Conservation (phyloP, 92 coral and sea anemone genomes). For the Epizoanthus scotinus region DNA sequence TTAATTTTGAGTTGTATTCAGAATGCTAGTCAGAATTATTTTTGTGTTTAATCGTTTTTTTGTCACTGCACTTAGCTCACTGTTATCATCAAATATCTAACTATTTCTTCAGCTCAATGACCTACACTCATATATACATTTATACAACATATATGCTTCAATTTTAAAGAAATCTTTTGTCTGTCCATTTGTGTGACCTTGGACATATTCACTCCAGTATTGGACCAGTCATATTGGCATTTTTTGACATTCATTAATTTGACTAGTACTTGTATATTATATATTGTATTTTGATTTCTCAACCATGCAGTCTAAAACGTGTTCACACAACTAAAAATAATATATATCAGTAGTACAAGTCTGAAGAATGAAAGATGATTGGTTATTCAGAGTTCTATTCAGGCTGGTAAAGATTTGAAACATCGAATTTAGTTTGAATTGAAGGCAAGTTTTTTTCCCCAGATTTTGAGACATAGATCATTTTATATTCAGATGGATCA, state of each 20-base stretch:
- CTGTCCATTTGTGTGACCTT: constrained; percentile 26
- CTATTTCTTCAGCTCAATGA: not conserved
- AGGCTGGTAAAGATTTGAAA: too few relatives aligned
- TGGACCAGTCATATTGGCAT: constrained; percentile 3
- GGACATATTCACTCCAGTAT: not conserved
- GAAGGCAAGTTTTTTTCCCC: too few relatives aligned
- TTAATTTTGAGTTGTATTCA: not conserved
- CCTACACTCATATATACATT: too few relatives aligned
- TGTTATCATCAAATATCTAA: not conserved
- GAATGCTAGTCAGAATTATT: not conserved
- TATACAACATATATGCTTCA: not conserved
- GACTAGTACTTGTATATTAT: too few relatives aligned
- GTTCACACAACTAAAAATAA: too few relatives aligned
- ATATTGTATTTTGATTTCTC: not conserved
- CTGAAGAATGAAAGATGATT: too few relatives aligned
- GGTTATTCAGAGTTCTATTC: too few relatives aligned
- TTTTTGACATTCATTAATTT: not conserved
- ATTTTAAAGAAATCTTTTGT: not conserved
- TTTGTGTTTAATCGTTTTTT: not conserved
- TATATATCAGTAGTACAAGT: too few relatives aligned
- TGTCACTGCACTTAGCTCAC: not conserved
- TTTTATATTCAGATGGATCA: too few relatives aligned
- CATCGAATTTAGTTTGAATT: too few relatives aligned
- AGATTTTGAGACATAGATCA: too few relatives aligned
- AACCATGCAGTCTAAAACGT: not conserved